phyloP scores from a whole-genome alignment of 2,797 vertebrate genomes.

The Austrolebias charrua region DNA sequence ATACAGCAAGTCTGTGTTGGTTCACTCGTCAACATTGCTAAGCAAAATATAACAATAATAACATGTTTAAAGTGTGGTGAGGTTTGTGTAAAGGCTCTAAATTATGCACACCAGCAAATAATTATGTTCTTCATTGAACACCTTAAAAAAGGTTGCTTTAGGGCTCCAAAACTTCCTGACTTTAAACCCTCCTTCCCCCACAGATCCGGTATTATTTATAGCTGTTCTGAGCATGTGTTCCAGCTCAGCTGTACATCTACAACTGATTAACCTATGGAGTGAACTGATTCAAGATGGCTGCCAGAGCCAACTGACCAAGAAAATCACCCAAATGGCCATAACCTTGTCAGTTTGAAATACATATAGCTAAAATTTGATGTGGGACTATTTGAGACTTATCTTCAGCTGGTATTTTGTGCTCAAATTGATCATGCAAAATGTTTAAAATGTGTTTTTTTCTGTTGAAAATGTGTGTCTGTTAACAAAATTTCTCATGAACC shows the following conservation, averaged over 20 bases:
- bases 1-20: conserved; percentile 37
- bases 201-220: conserved; percentile 2
- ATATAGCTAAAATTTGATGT: too few relatives aligned
- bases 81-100: conserved; percentile 13
- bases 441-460: too few relatives aligned
- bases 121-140: conserved; percentile 14
- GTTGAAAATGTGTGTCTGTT: too few relatives aligned
- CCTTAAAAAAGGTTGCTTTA: conserved; percentile 29
- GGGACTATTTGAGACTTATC: too few relatives aligned
- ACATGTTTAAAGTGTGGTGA: conserved; percentile 3
- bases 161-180: conserved; percentile 31
- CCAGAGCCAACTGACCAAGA: too few relatives aligned
- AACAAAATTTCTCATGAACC: too few relatives aligned
- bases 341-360: too few relatives aligned
- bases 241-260: background rate
- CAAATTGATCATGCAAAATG: too few relatives aligned
- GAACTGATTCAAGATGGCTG: too few relatives aligned
- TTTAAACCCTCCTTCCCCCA: background rate
- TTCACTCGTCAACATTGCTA: conserved; percentile 19
- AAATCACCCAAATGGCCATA: too few relatives aligned
- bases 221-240: background rate
- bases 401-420: too few relatives aligned
- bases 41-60: conserved; percentile 5
- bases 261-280: too few relatives aligned
- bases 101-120: conserved; percentile 18